Evolutionary conservation across 2,113 vertebrate species (phyloP), one percentile per base, ranked within the genome.

Genomic region (Recurvirostra avosetta): DNA sequence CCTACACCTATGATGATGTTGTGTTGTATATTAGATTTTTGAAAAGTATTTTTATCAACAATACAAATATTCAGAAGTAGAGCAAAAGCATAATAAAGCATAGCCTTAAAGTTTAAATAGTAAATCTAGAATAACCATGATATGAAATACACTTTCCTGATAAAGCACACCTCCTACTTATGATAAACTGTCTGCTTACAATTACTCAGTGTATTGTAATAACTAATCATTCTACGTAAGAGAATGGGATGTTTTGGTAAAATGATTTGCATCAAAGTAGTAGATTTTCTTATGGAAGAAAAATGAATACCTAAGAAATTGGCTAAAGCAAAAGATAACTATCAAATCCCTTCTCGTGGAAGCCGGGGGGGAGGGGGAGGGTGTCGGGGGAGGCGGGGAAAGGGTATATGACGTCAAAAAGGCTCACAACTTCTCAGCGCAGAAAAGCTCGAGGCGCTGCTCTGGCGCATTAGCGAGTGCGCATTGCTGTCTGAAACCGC

Each of bases 1-100:
- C 99, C 99, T 99, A 98, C 97, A 52, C 99, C 99, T 98, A 97
- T 97, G 34, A 5, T 82, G 87, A 90, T 84, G 74, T 96, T 96
- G 65, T 97, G 97, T 97, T 96, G 82, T 93, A 77, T 88, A 82
- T 93, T 93, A 93, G 94, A 90, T 90, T 97, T 94, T 95, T 91
- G 90, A 83, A n/a, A 94, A 94, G 41, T 96, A 87, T 97, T 97
- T 96, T 97, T 97, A 91, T 97, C 94, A 74, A 85, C 95, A 49
- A 30, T 68, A 84, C 79, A 86, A 21, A 81, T 83, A 92, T 92
- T 97, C 95, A 90, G 92, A 95, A 82, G 58, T 81, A 89, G 96
- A 90, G 75, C 74, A 92, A 71, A 49, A 59, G 19, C 58, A 15
- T 94, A 94, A 66, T 21, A 36, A 97, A 96, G 86, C 75, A 62